Base-by-base conservation (phyloP, 2,113 vertebrate genomes). In the Opisthocomus hoazin region DNA sequence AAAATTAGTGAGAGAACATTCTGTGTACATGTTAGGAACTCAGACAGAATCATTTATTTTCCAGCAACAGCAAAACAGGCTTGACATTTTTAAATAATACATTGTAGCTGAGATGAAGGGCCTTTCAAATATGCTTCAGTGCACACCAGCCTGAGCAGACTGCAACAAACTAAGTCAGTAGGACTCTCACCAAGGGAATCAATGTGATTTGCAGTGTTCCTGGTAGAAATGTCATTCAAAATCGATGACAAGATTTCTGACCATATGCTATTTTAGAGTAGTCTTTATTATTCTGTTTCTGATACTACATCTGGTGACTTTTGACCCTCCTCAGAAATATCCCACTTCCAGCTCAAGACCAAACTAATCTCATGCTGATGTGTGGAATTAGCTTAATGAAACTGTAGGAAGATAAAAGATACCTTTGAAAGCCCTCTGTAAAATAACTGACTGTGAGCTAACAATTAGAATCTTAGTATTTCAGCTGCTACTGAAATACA, bases 41-140 rank as follows among this genome's bases (percentile, higher is more conserved):
- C 75, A 91, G 90, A 53, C 41, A 93, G 56, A 97, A 96, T 96
- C 66, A 96, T 97, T 98, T 96, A 94, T 82, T 96, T 95, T 96
- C 89, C 51, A 95, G 75, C 46, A 97, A 97, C 61, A 91, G 81
- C 48, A 97, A 97, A 96, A 94, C 48, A 79, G 34, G 9, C 64
- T 94, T 98, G 97, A 97, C 97, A 98, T 98, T 98, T 98, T 98
- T 97, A 97, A 98, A 98, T 98, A 98, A 98, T 98, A 95, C 89
- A 98, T 98, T 14, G 57, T 94, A 93, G 78, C 87, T 96, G 89
- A 97, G 95, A 98, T 96, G 90, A 98, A 97, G 92, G 66, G 45
- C 30, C 77, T 96, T 98, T 98, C 93, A 97, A 96, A 97, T 77
- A 96, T 83, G 83, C 51, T 89, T 85, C 85, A 86, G 23, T 80